phyloP scores from a whole-genome alignment of 2,888 invertebrate species.

The Caenorhabditis wallacei region DNA sequence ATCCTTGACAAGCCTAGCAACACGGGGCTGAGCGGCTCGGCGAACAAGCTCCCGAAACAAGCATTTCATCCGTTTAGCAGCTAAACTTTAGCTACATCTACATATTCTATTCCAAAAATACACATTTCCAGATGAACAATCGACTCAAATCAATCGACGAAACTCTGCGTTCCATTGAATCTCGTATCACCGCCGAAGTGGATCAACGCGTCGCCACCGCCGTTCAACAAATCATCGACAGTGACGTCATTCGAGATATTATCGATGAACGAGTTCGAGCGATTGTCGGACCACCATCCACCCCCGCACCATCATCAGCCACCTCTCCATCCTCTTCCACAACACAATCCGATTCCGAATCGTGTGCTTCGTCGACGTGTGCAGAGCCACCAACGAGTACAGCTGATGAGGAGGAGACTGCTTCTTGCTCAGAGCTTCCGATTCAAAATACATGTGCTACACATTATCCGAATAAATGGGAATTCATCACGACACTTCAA shows the following conservation, averaged over 20 bases:
- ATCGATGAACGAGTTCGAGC: conserved; percentile 31
- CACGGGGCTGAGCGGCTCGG: too few species aligned
- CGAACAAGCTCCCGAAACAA: too few species aligned
- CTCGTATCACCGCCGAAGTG: conserved; percentile 24
- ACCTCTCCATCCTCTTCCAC: not conserved
- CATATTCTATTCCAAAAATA: not conserved
- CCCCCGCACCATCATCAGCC: not conserved
- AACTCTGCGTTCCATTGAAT: conserved; percentile 11
- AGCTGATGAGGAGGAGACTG: not conserved
- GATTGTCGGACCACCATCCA: not conserved
- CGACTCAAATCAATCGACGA: conserved; percentile 29
- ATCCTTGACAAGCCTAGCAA: too few species aligned
- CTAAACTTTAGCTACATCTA: too few species aligned
- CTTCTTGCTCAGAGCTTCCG: conserved; percentile 21
- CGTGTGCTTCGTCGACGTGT: not conserved
- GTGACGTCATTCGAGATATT: conserved; percentile 19
- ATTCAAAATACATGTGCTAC: not conserved
- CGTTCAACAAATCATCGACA: conserved; percentile 25
- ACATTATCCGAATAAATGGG: conserved; percentile 54
- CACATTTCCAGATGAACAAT: conserved; percentile 18
- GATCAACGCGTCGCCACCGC: conserved; percentile 11
- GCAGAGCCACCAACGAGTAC: conserved; percentile 1
- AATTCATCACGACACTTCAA: conserved; percentile 34
- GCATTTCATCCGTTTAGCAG: too few species aligned
- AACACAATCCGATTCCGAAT: not conserved